Evolutionary conservation across 2,797 vertebrate species (phyloP).

Genomic region (Sebastes ruberrimus): DNA sequence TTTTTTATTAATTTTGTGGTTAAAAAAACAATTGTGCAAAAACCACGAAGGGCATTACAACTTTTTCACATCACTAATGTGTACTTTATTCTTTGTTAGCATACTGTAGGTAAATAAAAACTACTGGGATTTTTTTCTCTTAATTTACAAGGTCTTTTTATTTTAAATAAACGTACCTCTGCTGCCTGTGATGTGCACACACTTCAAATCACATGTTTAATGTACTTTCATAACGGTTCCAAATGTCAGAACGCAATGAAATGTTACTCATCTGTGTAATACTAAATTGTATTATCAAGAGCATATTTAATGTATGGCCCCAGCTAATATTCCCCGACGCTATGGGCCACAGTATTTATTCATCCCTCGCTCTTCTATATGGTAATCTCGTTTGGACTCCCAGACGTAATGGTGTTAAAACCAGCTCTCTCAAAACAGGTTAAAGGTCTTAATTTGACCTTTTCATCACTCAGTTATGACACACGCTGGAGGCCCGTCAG

Average conservation of each 20-base stretch:
- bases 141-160: neutral
- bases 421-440: neutral
- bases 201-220: neutral
- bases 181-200: neutral
- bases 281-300: neutral
- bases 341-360: neutral
- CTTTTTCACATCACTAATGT: neutral
- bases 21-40: neutral
- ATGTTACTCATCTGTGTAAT: neutral
- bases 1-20: neutral
- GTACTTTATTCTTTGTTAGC: neutral
- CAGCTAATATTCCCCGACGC: neutral
- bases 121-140: neutral
- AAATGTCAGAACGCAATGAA: neutral
- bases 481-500: neutral
- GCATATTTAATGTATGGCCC: neutral
- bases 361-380: neutral
- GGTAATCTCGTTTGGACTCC: neutral
- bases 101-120: neutral
- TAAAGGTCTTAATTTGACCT: constrained; percentile 17
- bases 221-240: neutral
- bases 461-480: constrained; percentile 4
- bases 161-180: neutral
- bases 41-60: neutral
- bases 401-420: neutral